Base-by-base conservation (phyloP, 2,797 vertebrate genomes). In the Hydrocynus forskahlii region DNA sequence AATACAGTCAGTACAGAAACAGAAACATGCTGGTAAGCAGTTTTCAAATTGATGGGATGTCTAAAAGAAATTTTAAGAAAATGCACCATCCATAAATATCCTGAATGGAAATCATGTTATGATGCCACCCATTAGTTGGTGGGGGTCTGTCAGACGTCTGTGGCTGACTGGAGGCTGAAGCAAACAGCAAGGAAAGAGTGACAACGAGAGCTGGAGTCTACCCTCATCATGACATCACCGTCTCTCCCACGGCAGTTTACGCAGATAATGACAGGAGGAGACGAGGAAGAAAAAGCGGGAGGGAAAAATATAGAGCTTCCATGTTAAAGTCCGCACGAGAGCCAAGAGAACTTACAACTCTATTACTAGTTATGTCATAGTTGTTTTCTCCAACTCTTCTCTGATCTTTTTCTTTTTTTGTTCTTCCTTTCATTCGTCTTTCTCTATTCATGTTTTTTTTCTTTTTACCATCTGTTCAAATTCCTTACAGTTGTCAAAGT, bases 151-250 rank as follows among this genome's bases (percentile, higher is more conserved):
- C 38, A 71, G 66, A 52, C 50, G 29, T 66, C 63, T 5, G 75
- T 38, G 67, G 43, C 50, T 72, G 35, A 59, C 9, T 19, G 54
- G 57, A 50, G 14, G 35, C 68, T 68, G 25, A 40, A 76, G 77
- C 45, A 82, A 69, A 78, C 72, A 80, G 16, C 48, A 79, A 7
- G 68, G 82, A 76, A 68, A 72, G 72, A 67, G 40, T 67, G 66
- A 82, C 60, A 68, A 45, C 59, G 5, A 77, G 63, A 64, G 70
- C 52, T 16, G 59, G 25, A 45, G 84, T 60, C 50, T 64, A 67
- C 48, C 45, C 69, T 80, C 69, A 77, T 74, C 62, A 80, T 77
- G 69, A 81, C 75, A 75, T 76, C 68, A 79, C 25, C 10, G 14
- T 68, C 75, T 84, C 67, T 78, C 59, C 66, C 43, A 57, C 40